Evolutionary conservation across 2,888 invertebrate genomes (phyloP).

Genomic region (Andrena praecox): DNA sequence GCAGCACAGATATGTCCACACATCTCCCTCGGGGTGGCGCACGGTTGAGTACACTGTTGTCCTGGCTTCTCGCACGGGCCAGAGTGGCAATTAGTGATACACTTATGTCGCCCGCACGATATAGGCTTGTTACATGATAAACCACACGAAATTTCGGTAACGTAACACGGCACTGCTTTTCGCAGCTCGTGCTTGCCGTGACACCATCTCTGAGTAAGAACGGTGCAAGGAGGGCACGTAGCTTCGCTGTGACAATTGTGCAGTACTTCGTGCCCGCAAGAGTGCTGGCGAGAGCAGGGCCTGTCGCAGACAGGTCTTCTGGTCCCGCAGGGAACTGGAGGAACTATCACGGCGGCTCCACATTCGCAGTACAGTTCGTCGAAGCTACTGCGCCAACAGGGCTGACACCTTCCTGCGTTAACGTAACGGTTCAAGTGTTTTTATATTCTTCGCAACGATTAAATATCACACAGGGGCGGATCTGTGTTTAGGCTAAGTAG

Average conservation of each 20-base stretch:
- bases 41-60: constrained; percentile 93
- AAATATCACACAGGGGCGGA: neutral
- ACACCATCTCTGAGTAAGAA: constrained; percentile 94
- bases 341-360: constrained; percentile 93
- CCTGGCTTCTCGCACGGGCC: constrained; percentile 89
- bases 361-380: constrained; percentile 97
- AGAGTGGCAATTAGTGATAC: constrained; percentile 92
- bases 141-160: constrained; percentile 96
- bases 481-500: no score
- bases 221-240: constrained; percentile 94
- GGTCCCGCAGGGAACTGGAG: constrained; percentile 97
- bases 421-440: constrained; percentile 2
- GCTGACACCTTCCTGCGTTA: constrained; percentile 78
- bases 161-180: constrained; percentile 95
- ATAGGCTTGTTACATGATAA: constrained; percentile 93
- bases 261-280: constrained; percentile 93
- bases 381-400: constrained; percentile 87
- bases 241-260: constrained; percentile 93
- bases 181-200: constrained; percentile 93
- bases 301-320: constrained; percentile 92
- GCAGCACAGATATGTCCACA: constrained; percentile 96
- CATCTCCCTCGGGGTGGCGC: constrained; percentile 87
- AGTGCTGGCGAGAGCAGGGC: constrained; percentile 91
- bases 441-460: neutral
- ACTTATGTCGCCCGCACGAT: constrained; percentile 94